phyloP scores from a whole-genome alignment of 2,113 vertebrate species.

The Galemys pyrenaicus region DNA sequence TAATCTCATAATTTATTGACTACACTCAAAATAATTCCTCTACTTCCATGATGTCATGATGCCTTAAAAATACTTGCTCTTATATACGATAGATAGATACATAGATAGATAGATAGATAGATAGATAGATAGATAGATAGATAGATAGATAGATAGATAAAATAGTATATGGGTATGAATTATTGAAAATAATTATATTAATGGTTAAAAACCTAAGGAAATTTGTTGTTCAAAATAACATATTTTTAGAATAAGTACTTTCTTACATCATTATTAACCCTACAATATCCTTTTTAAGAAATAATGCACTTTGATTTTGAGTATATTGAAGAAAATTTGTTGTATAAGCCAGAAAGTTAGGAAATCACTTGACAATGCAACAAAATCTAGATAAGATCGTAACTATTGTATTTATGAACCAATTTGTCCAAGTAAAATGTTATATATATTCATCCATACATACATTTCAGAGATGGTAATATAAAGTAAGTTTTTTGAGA shows the following conservation, averaged over 20 bases:
- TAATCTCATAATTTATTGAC: slow-evolving; percentile 54
- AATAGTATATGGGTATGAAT: not conserved
- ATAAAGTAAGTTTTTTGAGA: not conserved
- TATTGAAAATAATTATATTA: slow-evolving; percentile 71
- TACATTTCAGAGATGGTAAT: not conserved
- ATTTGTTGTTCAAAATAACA: not conserved
- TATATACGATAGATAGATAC: not conserved
- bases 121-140: too few relatives aligned
- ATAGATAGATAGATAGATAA: slow-evolving; percentile 51
- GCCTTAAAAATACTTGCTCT: not conserved
- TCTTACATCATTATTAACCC: too few relatives aligned
- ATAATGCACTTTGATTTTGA: not conserved
- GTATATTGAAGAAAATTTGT: not conserved
- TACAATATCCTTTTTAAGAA: not conserved
- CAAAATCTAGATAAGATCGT: not conserved
- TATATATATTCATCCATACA: not conserved
- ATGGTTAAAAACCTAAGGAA: slow-evolving; percentile 64
- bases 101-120: too few relatives aligned
- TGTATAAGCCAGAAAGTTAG: not conserved
- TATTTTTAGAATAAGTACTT: too few relatives aligned
- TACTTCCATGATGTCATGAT: not conserved
- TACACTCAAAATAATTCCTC: not conserved
- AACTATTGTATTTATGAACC: not conserved
- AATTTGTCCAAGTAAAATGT: not conserved
- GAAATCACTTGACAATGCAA: not conserved